Base-by-base conservation (phyloP, 2,113 vertebrate genomes). In the Limnothrissa miodon region DNA sequence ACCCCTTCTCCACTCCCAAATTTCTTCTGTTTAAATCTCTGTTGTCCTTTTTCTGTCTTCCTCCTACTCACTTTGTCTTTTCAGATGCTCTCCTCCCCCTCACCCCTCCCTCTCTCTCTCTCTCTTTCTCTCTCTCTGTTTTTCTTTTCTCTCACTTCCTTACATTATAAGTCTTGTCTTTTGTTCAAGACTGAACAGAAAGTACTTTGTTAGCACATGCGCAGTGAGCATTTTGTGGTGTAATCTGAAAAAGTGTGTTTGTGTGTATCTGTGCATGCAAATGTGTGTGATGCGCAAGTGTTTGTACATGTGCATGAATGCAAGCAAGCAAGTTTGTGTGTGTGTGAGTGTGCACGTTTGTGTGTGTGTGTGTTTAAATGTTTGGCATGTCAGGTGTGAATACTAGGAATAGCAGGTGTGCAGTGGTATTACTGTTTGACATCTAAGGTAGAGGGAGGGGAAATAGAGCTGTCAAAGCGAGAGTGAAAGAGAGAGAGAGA, bases 21-120 rank as follows among this genome's bases (percentile, higher is more conserved):
- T 74, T 74, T 29, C 59, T 66, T 25, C 59, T 66, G n/a, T 66
- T 15, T 66, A 74, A 74, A 74, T 74, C 66, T 33, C 29, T 13
- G 13, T 74, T 36, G 29, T 74, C 66, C 66, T 74, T 36, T 74
- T 36, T 13, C 25, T 74, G 66, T 74, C 66, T 15, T 74, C 66
- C 66, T 74, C 66, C 66, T 36, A 74, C 66, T 36, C 66, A 74
- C 66, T 39, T 36, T 70, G 33, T 74, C 13, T 66, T 66, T 66
- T 66, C 59, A 66, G 8, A 25, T 66, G 8, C 59, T 33, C 59
- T 66, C 25, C 56, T 86, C 86, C 85, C 70, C 45, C 80, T 78
- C 45, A 79, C 42, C 45, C 78, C 45, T 39, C 45, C 48, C 79
- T 83, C 74, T 42, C 8, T 62, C 39, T 45, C 6, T n/a, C 39